These are phyloP conservation scores for Carapus acus DNA, from an alignment of 2,797 vertebrate genomes.

Conservation along the genomic window DNA sequence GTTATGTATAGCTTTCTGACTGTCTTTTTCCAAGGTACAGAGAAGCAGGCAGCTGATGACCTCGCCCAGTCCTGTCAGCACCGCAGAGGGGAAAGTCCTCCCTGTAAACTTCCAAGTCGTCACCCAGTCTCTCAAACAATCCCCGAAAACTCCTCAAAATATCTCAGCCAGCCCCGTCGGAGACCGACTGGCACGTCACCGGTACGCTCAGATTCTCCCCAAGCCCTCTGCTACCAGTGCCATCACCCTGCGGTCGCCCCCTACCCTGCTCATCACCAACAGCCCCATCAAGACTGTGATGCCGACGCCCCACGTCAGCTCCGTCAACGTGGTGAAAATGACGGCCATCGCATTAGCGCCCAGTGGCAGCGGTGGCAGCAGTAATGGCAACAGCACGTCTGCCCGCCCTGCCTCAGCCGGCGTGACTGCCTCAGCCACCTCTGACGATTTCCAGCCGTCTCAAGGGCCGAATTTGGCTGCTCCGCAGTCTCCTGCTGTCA, in stretches of 20 bases:
- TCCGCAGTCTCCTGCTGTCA: conserved; percentile 76
- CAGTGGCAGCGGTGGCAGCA: conserved; percentile 71
- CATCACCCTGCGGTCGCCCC: conserved; percentile 94
- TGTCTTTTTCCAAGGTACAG: conserved; percentile 77
- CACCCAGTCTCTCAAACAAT: conserved; percentile 94
- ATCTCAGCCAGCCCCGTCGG: conserved; percentile 92
- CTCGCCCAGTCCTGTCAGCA: conserved; percentile 87
- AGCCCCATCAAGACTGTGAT: conserved; percentile 98
- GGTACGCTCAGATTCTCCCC: conserved; percentile 94
- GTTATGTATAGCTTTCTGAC: conserved; percentile 2
- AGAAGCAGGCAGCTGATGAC: conserved; percentile 92
- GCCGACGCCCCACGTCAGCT: conserved; percentile 88
- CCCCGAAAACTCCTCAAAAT: conserved; percentile 92
- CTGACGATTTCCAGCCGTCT: conserved; percentile 78
- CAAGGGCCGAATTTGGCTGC: conserved; percentile 75
- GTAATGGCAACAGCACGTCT: conserved; percentile 60
- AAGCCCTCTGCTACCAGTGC: conserved; percentile 93
- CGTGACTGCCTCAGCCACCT: conserved; percentile 59
- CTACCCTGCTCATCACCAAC: conserved; percentile 94
- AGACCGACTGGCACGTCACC: conserved; percentile 86
- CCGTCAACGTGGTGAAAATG: conserved; percentile 98
- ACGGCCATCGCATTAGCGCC: conserved; percentile 92
- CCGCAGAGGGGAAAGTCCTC: conserved; percentile 90
- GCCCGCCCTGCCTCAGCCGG: conserved; percentile 78
- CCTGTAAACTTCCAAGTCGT: conserved; percentile 97